Evolutionary conservation across 2,113 vertebrate species (phyloP).

Genomic region (Equus przewalskii): DNA sequence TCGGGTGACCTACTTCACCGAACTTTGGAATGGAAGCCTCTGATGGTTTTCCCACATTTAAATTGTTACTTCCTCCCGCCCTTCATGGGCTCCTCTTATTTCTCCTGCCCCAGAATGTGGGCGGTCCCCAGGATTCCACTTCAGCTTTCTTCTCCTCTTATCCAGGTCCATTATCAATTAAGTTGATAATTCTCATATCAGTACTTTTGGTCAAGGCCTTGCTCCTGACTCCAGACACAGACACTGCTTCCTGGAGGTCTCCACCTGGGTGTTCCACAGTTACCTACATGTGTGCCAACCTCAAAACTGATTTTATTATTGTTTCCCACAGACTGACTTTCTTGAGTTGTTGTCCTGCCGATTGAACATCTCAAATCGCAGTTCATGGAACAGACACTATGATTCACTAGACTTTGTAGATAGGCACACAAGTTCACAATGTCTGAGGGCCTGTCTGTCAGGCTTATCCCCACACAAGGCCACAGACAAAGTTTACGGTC

Average conservation of each 20-base stretch:
- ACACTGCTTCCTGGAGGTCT: fast-evolving
- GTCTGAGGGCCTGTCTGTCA: neutral
- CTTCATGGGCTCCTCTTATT: neutral
- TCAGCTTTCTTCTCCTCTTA: neutral
- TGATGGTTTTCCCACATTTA: neutral
- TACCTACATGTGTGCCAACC: neutral
- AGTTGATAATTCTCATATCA: neutral
- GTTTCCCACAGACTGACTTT: neutral
- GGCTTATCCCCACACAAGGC: neutral
- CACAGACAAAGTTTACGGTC: neutral
- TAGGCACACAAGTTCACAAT: neutral
- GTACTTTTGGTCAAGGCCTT: neutral
- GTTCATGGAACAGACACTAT: neutral
- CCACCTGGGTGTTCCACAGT: neutral
- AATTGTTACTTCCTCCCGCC: neutral
- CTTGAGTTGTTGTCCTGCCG: neutral
- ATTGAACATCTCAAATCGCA: neutral
- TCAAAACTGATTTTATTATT: neutral
- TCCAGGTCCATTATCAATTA: neutral
- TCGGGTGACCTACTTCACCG: neutral
- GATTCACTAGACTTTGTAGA: neutral
- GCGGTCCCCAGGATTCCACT: neutral
- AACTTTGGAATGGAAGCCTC: neutral
- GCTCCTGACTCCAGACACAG: neutral
- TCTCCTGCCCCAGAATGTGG: neutral